Evolutionary conservation across 1,140 invertebrate species (phyloP).

Genomic region (Carposina sasakii): DNA sequence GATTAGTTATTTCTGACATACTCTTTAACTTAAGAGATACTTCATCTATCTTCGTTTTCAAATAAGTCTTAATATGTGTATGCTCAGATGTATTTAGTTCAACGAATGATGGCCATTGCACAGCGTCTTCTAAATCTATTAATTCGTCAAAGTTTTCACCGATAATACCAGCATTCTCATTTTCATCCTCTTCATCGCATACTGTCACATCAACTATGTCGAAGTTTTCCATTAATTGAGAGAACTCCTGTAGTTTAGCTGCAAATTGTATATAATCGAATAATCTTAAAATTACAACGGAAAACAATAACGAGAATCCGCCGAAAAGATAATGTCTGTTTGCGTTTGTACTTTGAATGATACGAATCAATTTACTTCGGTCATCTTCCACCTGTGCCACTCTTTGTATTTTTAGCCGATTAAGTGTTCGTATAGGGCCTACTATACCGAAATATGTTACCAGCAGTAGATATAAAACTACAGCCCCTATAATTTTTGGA

Average conservation of each 20-base stretch:
- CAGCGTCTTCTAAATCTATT: constrained; percentile 13
- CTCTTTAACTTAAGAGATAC: too few species aligned
- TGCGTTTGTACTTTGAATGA: constrained; percentile 33
- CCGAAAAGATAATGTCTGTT: constrained; percentile 43
- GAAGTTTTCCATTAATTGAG: constrained; percentile 43
- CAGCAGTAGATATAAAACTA: neutral
- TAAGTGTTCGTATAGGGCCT: constrained; percentile 31
- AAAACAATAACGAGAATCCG: constrained; percentile 39
- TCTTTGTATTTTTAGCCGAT: constrained; percentile 22
- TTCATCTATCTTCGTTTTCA: too few species aligned
- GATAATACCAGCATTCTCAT: constrained; percentile 5
- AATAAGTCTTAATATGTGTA: constrained; percentile 26
- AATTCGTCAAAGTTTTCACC: constrained; percentile 15
- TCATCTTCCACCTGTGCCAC: constrained; percentile 3
- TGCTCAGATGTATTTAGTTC: constrained; percentile 33
- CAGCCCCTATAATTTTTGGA: too few species aligned
- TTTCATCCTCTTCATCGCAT: constrained; percentile 15
- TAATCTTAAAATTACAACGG: constrained; percentile 34
- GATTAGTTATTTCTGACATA: too few species aligned
- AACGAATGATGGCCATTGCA: constrained; percentile 29
- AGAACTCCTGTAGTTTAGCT: constrained; percentile 46
- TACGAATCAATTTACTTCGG: constrained; percentile 28
- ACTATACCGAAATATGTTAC: constrained; percentile 25
- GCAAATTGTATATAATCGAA: constrained; percentile 43
- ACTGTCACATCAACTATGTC: constrained; percentile 36